phyloP scores from a whole-genome alignment of 2,888 invertebrate species.

The Heliconius erato region DNA sequence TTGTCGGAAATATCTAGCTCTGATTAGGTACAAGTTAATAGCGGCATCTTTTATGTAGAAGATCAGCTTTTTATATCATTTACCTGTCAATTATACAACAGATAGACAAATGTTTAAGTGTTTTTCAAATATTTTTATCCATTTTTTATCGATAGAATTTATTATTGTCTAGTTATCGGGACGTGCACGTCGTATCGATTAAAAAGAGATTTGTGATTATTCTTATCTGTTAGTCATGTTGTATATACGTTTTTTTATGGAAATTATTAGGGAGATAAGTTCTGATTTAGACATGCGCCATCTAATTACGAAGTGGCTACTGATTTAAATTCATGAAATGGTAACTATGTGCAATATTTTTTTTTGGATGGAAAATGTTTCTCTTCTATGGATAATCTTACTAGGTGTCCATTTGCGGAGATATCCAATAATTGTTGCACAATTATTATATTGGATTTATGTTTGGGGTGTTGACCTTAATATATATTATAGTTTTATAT shows the following conservation, averaged over 20 bases:
- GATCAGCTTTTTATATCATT: neutral
- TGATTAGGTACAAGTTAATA: neutral
- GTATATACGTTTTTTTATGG: neutral
- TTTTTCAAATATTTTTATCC: constrained; percentile 4
- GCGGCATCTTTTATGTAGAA: neutral
- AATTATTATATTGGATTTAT: neutral
- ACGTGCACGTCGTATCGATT: neutral
- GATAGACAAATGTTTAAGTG: neutral
- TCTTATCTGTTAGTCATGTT: constrained; percentile 8
- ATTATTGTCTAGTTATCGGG: constrained; percentile 4
- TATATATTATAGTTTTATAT: no score
- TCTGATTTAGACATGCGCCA: no score
- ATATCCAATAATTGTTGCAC: neutral
- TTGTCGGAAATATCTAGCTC: neutral
- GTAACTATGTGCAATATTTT: no score
- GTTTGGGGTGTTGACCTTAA: neutral
- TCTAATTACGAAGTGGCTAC: no score
- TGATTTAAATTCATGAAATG: no score
- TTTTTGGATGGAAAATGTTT: no score
- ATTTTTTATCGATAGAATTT: neutral
- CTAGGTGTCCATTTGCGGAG: neutral
- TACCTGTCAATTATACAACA: constrained; percentile 10
- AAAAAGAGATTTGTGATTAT: constrained; percentile 3
- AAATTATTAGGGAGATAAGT: neutral
- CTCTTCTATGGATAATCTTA: neutral